phyloP scores from a whole-genome alignment of 2,113 vertebrate species.

The Phalacrocorax carbo region DNA sequence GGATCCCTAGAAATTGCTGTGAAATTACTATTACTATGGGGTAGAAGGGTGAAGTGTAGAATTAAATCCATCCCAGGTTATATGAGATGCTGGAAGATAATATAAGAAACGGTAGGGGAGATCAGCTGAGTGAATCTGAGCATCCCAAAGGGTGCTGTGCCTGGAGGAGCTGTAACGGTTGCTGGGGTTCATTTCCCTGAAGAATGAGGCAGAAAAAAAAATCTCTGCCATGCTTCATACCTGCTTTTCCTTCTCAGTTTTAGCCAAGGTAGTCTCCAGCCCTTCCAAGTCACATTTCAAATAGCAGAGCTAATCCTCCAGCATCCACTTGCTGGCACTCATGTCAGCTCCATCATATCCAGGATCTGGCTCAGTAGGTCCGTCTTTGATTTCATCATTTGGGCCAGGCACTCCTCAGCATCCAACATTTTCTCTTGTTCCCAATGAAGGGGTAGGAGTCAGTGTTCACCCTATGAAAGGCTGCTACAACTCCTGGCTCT shows the following conservation, averaged over 20 bases:
- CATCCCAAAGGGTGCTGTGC: neutral
- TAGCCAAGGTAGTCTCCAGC: conserved; percentile 45
- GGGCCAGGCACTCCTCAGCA: conserved; percentile 39
- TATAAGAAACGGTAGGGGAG: neutral
- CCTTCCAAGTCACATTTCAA: conserved; percentile 59
- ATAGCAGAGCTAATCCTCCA: conserved; percentile 43
- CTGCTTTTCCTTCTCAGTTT: conserved; percentile 63
- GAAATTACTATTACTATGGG: neutral
- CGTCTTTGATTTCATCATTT: conserved; percentile 43
- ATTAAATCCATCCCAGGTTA: neutral
- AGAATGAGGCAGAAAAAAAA: neutral
- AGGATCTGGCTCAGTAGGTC: conserved; percentile 50
- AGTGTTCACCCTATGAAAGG: neutral
- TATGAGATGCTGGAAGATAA: neutral
- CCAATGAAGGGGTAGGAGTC: neutral
- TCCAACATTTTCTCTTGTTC: conserved; percentile 50
- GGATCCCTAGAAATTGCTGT: neutral
- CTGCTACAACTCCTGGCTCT: neutral
- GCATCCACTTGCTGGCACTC: neutral
- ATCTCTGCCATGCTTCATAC: neutral
- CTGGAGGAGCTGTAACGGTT: neutral
- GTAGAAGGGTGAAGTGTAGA: neutral
- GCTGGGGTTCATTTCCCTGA: neutral
- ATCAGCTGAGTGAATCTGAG: neutral
- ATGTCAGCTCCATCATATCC: neutral